phyloP scores from a whole-genome alignment of 2,797 vertebrate genomes.

The Champsocephalus gunnari region DNA sequence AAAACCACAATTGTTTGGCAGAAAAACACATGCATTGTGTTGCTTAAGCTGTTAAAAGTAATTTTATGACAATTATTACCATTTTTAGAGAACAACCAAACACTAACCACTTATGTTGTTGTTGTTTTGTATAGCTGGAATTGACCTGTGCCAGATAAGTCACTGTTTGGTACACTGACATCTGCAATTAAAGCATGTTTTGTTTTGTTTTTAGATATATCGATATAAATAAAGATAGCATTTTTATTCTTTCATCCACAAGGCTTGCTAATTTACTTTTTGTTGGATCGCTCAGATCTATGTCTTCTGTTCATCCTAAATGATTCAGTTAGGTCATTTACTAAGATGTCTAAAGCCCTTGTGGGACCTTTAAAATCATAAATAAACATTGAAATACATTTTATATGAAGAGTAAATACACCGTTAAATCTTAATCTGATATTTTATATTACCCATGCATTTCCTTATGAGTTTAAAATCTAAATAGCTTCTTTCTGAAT shows the following conservation, averaged over 20 bases:
- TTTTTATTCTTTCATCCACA: neutral
- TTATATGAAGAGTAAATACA: neutral
- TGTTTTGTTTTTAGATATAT: neutral
- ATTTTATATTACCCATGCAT: conserved; percentile 16
- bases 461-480: conserved; percentile 29
- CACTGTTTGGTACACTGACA: neutral
- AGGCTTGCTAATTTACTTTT: neutral
- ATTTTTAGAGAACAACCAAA: conserved; percentile 33
- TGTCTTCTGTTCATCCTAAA: neutral
- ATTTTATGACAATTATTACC: conserved; percentile 49
- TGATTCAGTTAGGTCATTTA: neutral
- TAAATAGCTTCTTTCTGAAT: conserved; percentile 16
- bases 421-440: neutral
- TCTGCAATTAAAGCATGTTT: neutral
- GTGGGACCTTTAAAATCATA: neutral
- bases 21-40: conserved; percentile 23
- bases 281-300: neutral
- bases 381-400: neutral
- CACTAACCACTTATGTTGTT: conserved; percentile 35
- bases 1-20: conserved; percentile 58
- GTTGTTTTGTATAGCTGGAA: conserved; percentile 28
- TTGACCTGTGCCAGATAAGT: conserved; percentile 7
- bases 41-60: conserved; percentile 42
- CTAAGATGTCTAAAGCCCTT: neutral
- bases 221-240: no score